phyloP scores from a whole-genome alignment of 2,888 invertebrate species.

The Agrotis segetum region DNA sequence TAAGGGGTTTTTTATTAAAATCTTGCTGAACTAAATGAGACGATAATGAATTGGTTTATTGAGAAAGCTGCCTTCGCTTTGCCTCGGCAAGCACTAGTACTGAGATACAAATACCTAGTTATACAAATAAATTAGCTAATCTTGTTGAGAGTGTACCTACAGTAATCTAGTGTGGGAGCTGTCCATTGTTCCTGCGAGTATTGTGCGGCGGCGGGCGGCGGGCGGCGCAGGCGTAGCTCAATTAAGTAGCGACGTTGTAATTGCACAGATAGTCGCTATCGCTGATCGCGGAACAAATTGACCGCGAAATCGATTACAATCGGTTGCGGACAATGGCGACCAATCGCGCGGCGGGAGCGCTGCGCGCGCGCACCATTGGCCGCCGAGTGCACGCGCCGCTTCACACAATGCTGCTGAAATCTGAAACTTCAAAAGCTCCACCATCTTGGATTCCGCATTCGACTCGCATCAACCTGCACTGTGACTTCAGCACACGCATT shows the following conservation, averaged over 20 bases:
- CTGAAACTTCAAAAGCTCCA: conserved; percentile 71
- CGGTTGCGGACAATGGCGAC: conserved; percentile 66
- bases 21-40: neutral
- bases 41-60: neutral
- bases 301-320: conserved; percentile 80
- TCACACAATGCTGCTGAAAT: conserved; percentile 83
- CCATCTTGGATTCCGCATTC: conserved; percentile 75
- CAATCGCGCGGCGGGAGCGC: conserved; percentile 65
- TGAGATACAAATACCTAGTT: conserved; percentile 31
- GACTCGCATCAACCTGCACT: conserved; percentile 67
- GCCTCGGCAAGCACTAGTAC: neutral
- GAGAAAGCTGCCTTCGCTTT: conserved; percentile 5
- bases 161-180: conserved; percentile 51
- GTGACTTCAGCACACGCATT: conserved; percentile 54
- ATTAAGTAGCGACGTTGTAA: conserved; percentile 76
- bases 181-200: conserved; percentile 59
- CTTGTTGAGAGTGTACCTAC: conserved; percentile 29
- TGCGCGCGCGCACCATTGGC: conserved; percentile 67
- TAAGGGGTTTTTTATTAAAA: conserved; percentile 6
- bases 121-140: conserved; percentile 48
- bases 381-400: conserved; percentile 72
- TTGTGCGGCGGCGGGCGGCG: conserved; percentile 37
- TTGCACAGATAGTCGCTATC: conserved; percentile 73
- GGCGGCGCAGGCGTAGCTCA: conserved; percentile 64
- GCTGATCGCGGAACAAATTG: conserved; percentile 82